Conservation (phyloP, 2,797 vertebrate genomes). For the Myotis planiceps region DNA sequence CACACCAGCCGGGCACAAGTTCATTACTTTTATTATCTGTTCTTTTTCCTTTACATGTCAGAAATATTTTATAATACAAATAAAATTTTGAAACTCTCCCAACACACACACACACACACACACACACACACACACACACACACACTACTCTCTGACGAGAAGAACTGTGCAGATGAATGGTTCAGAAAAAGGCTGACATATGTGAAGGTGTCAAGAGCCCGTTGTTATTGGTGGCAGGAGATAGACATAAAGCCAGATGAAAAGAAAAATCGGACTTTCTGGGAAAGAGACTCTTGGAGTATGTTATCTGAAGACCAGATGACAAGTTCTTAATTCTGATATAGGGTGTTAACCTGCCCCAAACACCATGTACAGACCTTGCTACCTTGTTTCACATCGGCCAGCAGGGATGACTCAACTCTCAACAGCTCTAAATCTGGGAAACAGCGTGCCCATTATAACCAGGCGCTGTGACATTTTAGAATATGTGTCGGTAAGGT, state of each 20-base stretch:
- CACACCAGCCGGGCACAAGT: not conserved
- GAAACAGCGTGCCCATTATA: not conserved
- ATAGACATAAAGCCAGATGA: not conserved
- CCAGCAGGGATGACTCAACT: slow-evolving; percentile 8
- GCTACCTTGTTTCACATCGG: not conserved
- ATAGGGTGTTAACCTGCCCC: not conserved
- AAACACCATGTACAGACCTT: not conserved
- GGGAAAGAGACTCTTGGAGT: not conserved
- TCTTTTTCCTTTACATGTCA: not conserved
- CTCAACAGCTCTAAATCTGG: slow-evolving; percentile 22
- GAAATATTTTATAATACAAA: not conserved
- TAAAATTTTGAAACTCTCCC: not conserved
- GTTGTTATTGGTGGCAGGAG: not conserved
- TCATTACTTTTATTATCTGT: not conserved
- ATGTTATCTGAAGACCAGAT: not conserved
- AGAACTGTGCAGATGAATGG: not conserved
- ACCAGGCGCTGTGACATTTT: slow-evolving; percentile 31
- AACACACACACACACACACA: not conserved
- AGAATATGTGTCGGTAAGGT: slow-evolving; percentile 37
- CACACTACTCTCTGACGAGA: not conserved
- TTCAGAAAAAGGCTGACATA: not conserved
- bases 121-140: not conserved
- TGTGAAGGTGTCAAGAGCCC: not conserved
- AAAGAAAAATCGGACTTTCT: not conserved
- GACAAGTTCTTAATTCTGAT: not conserved